Evolutionary conservation across 2,113 vertebrate species (phyloP).

Genomic region (Lophura nycthemera): DNA sequence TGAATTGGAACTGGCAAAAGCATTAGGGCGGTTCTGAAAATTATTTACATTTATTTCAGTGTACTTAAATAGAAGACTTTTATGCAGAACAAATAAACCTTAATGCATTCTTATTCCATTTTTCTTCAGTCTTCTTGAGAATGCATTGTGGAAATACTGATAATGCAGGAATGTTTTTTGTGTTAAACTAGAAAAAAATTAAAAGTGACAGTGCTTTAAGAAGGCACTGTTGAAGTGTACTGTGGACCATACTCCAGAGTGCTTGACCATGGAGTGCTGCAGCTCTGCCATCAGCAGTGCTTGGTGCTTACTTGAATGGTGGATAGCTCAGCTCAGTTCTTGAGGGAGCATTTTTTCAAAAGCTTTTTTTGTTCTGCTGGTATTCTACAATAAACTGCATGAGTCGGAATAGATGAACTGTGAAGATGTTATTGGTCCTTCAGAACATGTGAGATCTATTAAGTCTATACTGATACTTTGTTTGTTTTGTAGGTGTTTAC

Average conservation of each 20-base stretch:
- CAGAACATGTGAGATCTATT: neutral
- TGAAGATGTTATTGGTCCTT: neutral
- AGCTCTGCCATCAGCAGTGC: neutral
- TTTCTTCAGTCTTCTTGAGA: neutral
- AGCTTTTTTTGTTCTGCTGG: neutral
- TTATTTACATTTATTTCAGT: neutral
- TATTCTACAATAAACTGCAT: neutral
- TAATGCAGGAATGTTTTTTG: neutral
- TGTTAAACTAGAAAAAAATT: neutral
- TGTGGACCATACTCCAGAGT: neutral
- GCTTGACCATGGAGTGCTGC: neutral
- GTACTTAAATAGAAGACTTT: neutral
- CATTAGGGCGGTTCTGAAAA: neutral
- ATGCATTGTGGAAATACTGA: neutral
- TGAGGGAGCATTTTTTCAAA: neutral
- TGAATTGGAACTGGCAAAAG: neutral
- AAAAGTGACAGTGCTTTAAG: neutral
- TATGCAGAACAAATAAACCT: neutral
- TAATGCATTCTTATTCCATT: neutral
- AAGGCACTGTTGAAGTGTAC: neutral
- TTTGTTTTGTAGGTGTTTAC: slow-evolving; percentile 88
- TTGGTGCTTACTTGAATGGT: neutral
- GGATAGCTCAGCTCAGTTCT: neutral
- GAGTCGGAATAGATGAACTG: neutral
- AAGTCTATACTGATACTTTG: neutral